phyloP scores from a whole-genome alignment of 2,888 invertebrate genomes.

The Alloplasta piceator region DNA sequence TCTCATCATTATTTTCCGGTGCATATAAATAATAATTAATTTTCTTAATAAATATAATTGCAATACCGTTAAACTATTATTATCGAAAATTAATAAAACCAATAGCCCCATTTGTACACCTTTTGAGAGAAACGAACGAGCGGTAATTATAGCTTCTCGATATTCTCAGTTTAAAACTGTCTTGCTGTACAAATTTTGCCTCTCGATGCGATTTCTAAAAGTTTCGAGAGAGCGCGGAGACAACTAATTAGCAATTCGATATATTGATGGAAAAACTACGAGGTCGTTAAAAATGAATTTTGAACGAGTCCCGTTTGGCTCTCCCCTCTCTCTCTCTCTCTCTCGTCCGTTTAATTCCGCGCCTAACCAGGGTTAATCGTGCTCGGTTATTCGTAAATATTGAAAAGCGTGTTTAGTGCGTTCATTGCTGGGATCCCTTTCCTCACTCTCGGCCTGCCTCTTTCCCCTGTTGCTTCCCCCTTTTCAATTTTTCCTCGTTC shows the following conservation, averaged over 20 bases:
- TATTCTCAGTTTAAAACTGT: too few relatives aligned
- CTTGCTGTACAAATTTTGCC: too few relatives aligned
- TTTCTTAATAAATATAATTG: too few relatives aligned
- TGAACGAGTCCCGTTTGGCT: slow-evolving; percentile 19
- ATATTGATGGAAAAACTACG: slow-evolving; percentile 19
- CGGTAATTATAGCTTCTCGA: too few relatives aligned
- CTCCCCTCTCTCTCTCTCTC: slow-evolving; percentile 11
- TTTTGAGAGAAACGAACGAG: too few relatives aligned
- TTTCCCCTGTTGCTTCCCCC: slow-evolving; percentile 32
- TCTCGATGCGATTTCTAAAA: not conserved
- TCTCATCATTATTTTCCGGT: too few relatives aligned
- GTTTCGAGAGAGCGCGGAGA: not conserved
- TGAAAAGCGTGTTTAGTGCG: slow-evolving; percentile 73
- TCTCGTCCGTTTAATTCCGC: slow-evolving; percentile 43
- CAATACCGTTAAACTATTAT: too few relatives aligned
- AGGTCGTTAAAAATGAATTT: slow-evolving; percentile 40
- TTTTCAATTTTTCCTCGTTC: slow-evolving; percentile 20
- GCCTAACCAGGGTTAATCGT: slow-evolving; percentile 70
- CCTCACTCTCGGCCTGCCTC: slow-evolving; percentile 1
- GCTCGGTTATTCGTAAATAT: slow-evolving; percentile 76
- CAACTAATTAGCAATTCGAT: slow-evolving; percentile 42
- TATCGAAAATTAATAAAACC: too few relatives aligned
- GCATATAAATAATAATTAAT: too few relatives aligned
- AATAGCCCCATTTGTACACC: too few relatives aligned
- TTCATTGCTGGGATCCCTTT: slow-evolving; percentile 35